Evolutionary conservation across 2,888 invertebrate genomes (phyloP).

Genomic region (Schrankia costaestrigalis): DNA sequence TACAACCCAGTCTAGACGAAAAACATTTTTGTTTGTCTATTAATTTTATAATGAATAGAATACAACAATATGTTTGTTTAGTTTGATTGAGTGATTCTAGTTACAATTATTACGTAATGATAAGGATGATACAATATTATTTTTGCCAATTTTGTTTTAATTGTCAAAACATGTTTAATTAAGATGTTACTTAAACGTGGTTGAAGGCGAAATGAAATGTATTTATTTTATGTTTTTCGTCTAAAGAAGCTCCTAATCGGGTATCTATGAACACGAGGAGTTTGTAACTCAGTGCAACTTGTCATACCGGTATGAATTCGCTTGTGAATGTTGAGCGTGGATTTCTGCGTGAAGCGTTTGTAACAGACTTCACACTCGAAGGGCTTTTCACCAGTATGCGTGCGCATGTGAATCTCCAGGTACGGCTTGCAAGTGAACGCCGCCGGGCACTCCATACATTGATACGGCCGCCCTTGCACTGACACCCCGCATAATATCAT

Average conservation of each 20-base stretch:
- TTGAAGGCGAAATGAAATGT: no score
- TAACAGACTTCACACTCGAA: constrained; percentile 81
- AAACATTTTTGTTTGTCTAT: constrained; percentile 20
- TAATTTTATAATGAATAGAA: background rate
- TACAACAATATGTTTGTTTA: no score
- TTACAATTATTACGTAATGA: no score
- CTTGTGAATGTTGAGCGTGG: constrained; percentile 81
- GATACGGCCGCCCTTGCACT: constrained; percentile 80
- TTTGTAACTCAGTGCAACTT: constrained; percentile 18
- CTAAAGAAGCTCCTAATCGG: constrained; percentile 15
- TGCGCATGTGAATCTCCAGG: constrained; percentile 83
- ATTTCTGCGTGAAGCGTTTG: constrained; percentile 82
- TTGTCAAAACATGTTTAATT: no score
- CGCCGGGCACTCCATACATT: constrained; percentile 80
- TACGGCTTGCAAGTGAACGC: constrained; percentile 83
- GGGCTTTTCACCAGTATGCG: constrained; percentile 78
- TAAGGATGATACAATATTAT: no score
- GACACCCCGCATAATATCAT: constrained; percentile 40
- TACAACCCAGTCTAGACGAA: constrained; percentile 31
- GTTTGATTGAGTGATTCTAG: no score
- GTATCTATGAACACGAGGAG: constrained; percentile 4
- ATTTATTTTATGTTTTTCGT: constrained; percentile 39
- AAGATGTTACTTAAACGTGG: no score
- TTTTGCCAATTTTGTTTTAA: no score
- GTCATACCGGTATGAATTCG: constrained; percentile 79